Base-by-base conservation (phyloP, 2,113 vertebrate species). In the Marmota flaviventris region DNA sequence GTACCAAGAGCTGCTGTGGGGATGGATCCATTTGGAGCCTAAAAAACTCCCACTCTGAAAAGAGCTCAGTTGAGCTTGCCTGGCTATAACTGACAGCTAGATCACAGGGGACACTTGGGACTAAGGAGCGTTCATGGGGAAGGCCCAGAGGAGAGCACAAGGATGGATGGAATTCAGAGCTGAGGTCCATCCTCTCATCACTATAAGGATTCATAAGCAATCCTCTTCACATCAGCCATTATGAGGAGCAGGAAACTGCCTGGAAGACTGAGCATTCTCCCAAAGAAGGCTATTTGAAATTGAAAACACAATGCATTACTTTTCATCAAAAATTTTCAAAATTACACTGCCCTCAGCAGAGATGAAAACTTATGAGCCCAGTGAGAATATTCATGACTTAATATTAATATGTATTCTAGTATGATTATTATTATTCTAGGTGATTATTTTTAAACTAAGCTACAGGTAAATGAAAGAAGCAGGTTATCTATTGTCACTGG, bases 61-160 rank as follows among this genome's bases (percentile, higher is more conserved):
- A 61, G 25, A 51, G 16, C 20, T 42, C 42, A 9, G 24, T 56
- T 6, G 32, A 79, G 8, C 2, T 76, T 51, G 48, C 1, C 6
- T 12, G 77, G n/a, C 1, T 16, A 65, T 4, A 67, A 27, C 17
- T 32, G 48, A 13, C 10, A 27, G 20, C 2, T 39, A 11, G 61
- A 20, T 12, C 58, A 8, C 72, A 14, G 11, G 17, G 5, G 18
- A 42, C 25, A 39, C 12, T 0, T 48, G 22, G 0, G 34, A 24
- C 0, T 76, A 81, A 32, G 14, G 29, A 65, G 20, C n/a, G 69
- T 17, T 67, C 83, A 1, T 51, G 37, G 1, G 32, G 34, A 75
- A 34, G 65, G 73, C 25, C 9, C 22, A 69, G 32, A 32, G 17
- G 27, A 25, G 5, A 32, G 12, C 2, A 22, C 16, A 58, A 82